Evolutionary conservation across 2,888 invertebrate species (phyloP).

Genomic region (Drosophila trichaetosa): DNA sequence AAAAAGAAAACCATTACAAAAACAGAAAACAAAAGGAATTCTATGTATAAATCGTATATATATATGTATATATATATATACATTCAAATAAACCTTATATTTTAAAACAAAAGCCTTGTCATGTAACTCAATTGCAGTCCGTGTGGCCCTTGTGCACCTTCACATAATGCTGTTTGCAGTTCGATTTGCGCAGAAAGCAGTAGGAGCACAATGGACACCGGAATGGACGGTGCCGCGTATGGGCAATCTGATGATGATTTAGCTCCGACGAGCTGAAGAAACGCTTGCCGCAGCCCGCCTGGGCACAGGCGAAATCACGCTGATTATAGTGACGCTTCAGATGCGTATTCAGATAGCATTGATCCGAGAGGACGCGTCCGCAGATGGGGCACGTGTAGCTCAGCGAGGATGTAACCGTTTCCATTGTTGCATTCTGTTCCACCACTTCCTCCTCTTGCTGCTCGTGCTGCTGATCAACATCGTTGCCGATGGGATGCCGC

Average conservation of each 20-base stretch:
- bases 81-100: slow-evolving; percentile 77
- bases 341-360: slow-evolving; percentile 77
- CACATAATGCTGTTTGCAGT: slow-evolving; percentile 76
- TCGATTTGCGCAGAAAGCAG: slow-evolving; percentile 73
- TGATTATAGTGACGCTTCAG: slow-evolving; percentile 77
- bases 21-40: slow-evolving; percentile 40
- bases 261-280: slow-evolving; percentile 77
- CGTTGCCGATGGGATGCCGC: slow-evolving; percentile 35
- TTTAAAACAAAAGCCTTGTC: slow-evolving; percentile 33
- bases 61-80: slow-evolving; percentile 49
- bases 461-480: not conserved
- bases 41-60: slow-evolving; percentile 65
- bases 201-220: slow-evolving; percentile 69
- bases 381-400: slow-evolving; percentile 74
- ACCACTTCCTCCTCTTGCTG: not conserved
- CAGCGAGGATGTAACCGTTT: slow-evolving; percentile 16
- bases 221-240: slow-evolving; percentile 63
- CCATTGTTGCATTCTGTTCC: not conserved
- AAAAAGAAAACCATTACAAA: slow-evolving; percentile 23
- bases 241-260: slow-evolving; percentile 78
- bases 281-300: slow-evolving; percentile 70
- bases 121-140: slow-evolving; percentile 10
- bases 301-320: slow-evolving; percentile 68
- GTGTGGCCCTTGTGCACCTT: slow-evolving; percentile 63
- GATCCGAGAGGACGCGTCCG: slow-evolving; percentile 70